These are phyloP conservation scores for Hybos culiciformis DNA, from an alignment of 2,888 invertebrate genomes.

Conservation along the genomic window DNA sequence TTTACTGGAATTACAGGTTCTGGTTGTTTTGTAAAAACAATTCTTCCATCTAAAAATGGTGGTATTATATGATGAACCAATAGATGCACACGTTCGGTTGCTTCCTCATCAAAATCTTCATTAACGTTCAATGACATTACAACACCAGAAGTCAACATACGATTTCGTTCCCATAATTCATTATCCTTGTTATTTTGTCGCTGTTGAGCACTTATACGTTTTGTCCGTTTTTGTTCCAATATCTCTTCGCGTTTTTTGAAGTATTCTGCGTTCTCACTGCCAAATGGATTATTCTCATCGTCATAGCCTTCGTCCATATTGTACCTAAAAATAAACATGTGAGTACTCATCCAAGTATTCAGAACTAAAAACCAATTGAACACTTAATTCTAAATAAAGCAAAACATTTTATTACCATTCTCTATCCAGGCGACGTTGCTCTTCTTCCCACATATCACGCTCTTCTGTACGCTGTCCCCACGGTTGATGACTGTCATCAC, in stretches of 20 bases:
- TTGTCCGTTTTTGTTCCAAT: conserved; percentile 76
- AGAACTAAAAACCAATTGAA: background rate
- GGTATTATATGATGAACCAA: conserved; percentile 97
- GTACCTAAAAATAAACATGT: conserved; percentile 38
- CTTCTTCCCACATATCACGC: conserved; percentile 75
- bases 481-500: conserved; percentile 29
- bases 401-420: conserved; percentile 52
- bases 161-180: conserved; percentile 96
- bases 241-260: conserved; percentile 87
- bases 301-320: conserved; percentile 87
- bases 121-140: conserved; percentile 78
- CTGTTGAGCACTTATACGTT: conserved; percentile 88
- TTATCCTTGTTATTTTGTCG: conserved; percentile 97
- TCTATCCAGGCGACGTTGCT: conserved; percentile 77
- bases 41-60: conserved; percentile 95
- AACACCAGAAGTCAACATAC: conserved; percentile 91
- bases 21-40: conserved; percentile 97
- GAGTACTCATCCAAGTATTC: background rate
- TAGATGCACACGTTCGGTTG: conserved; percentile 85
- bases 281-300: conserved; percentile 87
- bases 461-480: conserved; percentile 57
- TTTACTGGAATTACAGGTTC: conserved; percentile 94
- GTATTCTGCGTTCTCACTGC: conserved; percentile 79
- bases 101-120: conserved; percentile 92
- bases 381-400: too few species aligned